Base-by-base conservation (phyloP, 2,113 vertebrate species). In the Xenopus tropicalis region DNA sequence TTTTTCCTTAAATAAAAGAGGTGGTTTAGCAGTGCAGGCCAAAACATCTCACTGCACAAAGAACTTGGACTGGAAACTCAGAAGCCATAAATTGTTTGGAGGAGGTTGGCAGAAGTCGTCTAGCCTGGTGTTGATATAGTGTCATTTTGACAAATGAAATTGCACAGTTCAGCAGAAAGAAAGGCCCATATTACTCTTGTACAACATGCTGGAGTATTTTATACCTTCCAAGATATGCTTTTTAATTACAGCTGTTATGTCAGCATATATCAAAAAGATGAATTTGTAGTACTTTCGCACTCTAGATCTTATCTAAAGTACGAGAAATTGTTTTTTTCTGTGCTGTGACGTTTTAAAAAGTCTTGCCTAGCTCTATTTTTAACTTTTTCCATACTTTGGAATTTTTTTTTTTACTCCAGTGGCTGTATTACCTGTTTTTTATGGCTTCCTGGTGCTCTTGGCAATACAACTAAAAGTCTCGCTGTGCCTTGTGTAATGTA, bases 141-240 rank as follows among this genome's bases (percentile, higher is more conserved):
- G 77, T 78, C 82, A 78, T 1, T 3, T 1, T 67, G 79, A 85
- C 78, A 61, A 78, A 83, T 72, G 75, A 69, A 80, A 25, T 23
- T 0, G 24, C 80, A 19, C 43, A 0, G 1, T 80, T 66, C 71
- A 10, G 16, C n/a, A 4, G 17, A 59, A 61, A 61, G 48, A 76
- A 63, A 63, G 48, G 24, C 13, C 48, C 14, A 29, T 16, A 71
- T 70, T 69, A 70, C 24, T 64, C 66, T 72, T 70, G 46, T 64
- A 21, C 1, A 76, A 19, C 1, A 67, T 80, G 66, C 23, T 12
- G 57, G 29, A 44, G 58, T 46, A 0, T 0, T 1, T 44, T 59
- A 57, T 71, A 56, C 70, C 44, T 0, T 46, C 17, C 66, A 66
- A 0, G 77, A 61, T 63, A 0, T 8, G n/a, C 73, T 76, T 69